These are phyloP conservation scores for Plusia festucae DNA, from an alignment of 2,888 invertebrate species.

Conservation along the genomic window DNA sequence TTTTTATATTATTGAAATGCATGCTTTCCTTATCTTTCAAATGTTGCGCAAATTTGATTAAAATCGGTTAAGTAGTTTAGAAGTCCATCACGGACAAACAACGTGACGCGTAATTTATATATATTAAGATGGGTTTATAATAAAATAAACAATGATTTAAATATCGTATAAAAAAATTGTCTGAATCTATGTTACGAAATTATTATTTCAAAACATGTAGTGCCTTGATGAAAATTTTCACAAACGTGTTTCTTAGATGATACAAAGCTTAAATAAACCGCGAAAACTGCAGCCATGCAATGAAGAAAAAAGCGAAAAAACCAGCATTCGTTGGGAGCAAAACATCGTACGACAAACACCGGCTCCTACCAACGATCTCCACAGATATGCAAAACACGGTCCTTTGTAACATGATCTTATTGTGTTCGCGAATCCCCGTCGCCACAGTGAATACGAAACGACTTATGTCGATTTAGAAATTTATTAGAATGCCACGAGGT, in stretches of 20 bases:
- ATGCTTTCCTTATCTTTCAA: too few relatives aligned
- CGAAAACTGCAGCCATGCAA: slow-evolving; percentile 58
- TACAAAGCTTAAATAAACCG: slow-evolving; percentile 41
- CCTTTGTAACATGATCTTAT: slow-evolving; percentile 88
- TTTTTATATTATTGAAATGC: too few relatives aligned
- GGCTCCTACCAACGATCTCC: slow-evolving; percentile 70
- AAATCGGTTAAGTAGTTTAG: too few relatives aligned
- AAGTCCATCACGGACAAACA: too few relatives aligned
- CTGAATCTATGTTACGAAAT: too few relatives aligned
- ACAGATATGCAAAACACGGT: slow-evolving; percentile 84
- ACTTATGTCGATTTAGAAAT: slow-evolving; percentile 87
- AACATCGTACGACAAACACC: slow-evolving; percentile 75
- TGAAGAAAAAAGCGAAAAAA: slow-evolving; percentile 63
- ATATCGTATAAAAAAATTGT: too few relatives aligned
- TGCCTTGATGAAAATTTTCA: background rate
- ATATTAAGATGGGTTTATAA: too few relatives aligned
- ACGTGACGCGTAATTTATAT: too few relatives aligned
- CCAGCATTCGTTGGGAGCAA: slow-evolving; percentile 67
- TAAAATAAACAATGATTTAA: too few relatives aligned
- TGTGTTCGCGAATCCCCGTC: slow-evolving; percentile 79
- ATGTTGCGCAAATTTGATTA: too few relatives aligned
- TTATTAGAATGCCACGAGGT: slow-evolving; percentile 81
- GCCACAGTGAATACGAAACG: slow-evolving; percentile 83
- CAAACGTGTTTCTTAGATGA: background rate
- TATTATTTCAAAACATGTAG: too few relatives aligned